Conservation (phyloP, 2,113 vertebrate genomes). For the Hirundichthys speculiger region DNA sequence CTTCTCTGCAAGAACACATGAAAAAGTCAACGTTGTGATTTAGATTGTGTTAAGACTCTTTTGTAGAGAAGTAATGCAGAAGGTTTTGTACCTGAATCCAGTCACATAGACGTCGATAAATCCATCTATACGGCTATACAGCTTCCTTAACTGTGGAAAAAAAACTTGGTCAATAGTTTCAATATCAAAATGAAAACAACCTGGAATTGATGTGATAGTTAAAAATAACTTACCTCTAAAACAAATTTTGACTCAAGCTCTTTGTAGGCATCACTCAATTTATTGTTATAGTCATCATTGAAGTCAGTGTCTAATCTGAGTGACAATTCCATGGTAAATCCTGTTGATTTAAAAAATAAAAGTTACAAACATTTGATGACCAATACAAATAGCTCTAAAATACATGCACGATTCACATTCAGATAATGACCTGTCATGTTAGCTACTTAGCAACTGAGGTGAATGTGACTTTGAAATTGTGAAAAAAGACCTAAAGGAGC, state of each 20-base stretch:
- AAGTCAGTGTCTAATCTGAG: slow-evolving; percentile 20
- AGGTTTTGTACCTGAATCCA: slow-evolving; percentile 54
- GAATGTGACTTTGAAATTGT: too few species aligned
- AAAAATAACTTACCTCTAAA: slow-evolving; percentile 32
- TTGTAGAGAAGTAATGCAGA: not conserved
- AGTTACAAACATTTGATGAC: not conserved
- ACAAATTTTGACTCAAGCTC: accelerated
- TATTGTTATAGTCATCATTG: not conserved
- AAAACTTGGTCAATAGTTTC: not conserved
- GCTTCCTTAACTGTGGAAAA: slow-evolving; percentile 19
- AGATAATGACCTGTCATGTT: too few species aligned
- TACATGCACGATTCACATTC: too few species aligned
- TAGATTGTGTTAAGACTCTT: not conserved
- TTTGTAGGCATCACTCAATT: not conserved
- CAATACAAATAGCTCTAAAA: not conserved
- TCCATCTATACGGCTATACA: slow-evolving; percentile 30
- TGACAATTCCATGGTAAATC: slow-evolving; percentile 15
- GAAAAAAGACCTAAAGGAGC: too few species aligned
- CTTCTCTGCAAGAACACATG: slow-evolving; percentile 48
- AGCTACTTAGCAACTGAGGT: too few species aligned
- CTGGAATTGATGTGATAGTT: not conserved
- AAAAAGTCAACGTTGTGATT: not conserved
- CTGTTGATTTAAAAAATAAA: slow-evolving; percentile 27
- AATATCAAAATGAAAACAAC: not conserved
- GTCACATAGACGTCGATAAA: slow-evolving; percentile 16